Conservation (phyloP, 2,113 vertebrate species). For the Amphiprion ocellaris region DNA sequence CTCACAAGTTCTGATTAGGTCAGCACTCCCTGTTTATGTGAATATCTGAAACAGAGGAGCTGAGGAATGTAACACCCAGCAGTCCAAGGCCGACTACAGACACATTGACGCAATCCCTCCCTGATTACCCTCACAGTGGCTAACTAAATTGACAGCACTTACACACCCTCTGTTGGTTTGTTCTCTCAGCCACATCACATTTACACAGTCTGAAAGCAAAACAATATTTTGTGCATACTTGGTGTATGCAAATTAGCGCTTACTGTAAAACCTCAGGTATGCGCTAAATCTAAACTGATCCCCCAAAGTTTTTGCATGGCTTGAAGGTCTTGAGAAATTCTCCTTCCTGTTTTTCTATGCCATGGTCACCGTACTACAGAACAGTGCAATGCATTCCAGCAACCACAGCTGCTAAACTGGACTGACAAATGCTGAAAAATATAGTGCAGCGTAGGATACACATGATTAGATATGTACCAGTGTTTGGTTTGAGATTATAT, state of each 20-base stretch:
- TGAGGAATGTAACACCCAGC: conserved; percentile 59
- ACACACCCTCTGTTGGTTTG: conserved; percentile 14
- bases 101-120: conserved; percentile 36
- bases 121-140: conserved; percentile 24
- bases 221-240: conserved; percentile 65
- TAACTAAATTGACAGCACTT: conserved; percentile 26
- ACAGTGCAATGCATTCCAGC: conserved; percentile 15
- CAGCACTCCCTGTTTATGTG: conserved; percentile 11
- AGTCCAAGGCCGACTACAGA: conserved; percentile 35
- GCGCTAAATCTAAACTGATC: conserved; percentile 57
- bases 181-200: conserved; percentile 32
- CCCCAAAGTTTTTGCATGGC: conserved; percentile 18
- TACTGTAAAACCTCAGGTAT: conserved; percentile 78
- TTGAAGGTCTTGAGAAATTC: conserved; percentile 14
- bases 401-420: conserved; percentile 40
- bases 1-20: conserved; percentile 22
- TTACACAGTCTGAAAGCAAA: conserved; percentile 29
- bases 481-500: conserved; percentile 18
- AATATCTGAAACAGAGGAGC: conserved; percentile 5
- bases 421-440: conserved; percentile 5
- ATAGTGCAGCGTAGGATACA: conserved; percentile 7
- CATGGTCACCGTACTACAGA: conserved; percentile 27
- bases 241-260: conserved; percentile 66
- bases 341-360: background rate
- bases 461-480: conserved; percentile 4